phyloP scores from a whole-genome alignment of 1,140 invertebrate species.

The Eumaeus atala region DNA sequence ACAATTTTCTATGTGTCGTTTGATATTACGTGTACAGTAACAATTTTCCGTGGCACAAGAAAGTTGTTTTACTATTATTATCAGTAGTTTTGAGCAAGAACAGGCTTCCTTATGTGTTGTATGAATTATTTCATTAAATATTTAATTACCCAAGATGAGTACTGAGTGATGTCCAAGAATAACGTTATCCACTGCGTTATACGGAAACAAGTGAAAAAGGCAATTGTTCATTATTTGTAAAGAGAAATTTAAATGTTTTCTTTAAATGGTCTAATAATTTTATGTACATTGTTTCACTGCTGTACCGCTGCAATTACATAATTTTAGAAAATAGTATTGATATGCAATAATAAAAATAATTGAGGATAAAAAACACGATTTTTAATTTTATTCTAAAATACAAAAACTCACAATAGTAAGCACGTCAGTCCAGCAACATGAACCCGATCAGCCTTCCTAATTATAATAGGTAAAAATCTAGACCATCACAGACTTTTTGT shows the following conservation, averaged over 20 bases:
- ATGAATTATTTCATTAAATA: slow-evolving; percentile 13
- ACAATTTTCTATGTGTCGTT: slow-evolving; percentile 3
- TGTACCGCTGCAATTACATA: background rate
- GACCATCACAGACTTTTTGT: too few relatives aligned
- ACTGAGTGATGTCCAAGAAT: slow-evolving; percentile 5
- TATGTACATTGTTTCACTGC: slow-evolving; percentile 5
- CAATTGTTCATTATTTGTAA: slow-evolving; percentile 1
- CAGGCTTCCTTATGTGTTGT: slow-evolving; percentile 16
- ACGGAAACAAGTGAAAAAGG: slow-evolving; percentile 12
- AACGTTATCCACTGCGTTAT: slow-evolving; percentile 1
- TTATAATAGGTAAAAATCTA: too few relatives aligned
- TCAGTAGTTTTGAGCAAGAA: slow-evolving; percentile 2
- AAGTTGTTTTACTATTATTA: slow-evolving; percentile 15
- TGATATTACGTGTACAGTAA: slow-evolving; percentile 5
- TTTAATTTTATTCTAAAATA: too few relatives aligned
- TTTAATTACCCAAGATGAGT: slow-evolving; percentile 12
- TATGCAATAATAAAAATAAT: too few relatives aligned
- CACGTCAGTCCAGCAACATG: too few relatives aligned
- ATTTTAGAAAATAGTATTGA: slow-evolving; percentile 1
- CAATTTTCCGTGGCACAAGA: slow-evolving; percentile 1
- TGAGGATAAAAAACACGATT: too few relatives aligned
- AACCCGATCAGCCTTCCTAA: too few relatives aligned
- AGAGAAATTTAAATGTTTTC: slow-evolving; percentile 18
- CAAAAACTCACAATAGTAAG: too few relatives aligned
- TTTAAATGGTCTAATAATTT: slow-evolving; percentile 11